Base-by-base conservation (phyloP, 2,888 invertebrate genomes). In the Doris montereyensis region DNA sequence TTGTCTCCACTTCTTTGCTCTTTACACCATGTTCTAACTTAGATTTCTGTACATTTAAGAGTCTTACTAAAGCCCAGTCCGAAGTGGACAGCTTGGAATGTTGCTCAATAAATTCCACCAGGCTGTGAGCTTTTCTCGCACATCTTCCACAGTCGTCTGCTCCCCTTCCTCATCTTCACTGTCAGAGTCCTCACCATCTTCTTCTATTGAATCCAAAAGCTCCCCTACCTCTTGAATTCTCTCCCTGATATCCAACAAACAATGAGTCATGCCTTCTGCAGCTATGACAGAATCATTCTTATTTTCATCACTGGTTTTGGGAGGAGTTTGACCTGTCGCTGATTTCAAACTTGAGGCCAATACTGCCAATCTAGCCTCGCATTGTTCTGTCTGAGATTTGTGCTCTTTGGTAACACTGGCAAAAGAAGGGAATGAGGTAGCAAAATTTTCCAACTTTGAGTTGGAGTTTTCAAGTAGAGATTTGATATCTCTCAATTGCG, bases 51-150 rank as follows among this genome's bases (percentile, higher is more conserved):
- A 84, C 83, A 28, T 82, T 82, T 67, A 88, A 82, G 35, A 86
- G 84, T 57, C 86, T 85, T 76, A 87, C 81, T 77, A 87, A 81
- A 52, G 86, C 83, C 86, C 87, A 88, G 77, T 88, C 88, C 78
- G 83, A 83, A 57, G 84, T 82, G 30, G 85, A 83, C 71, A 88
- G 81, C 67, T 81, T 85, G 68, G 87, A 85, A 74, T 86, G 83
- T 70, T 87, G 85, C 58, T 84, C 82, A 10, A 88, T 82, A 82
- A 82, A 88, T 60, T 86, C 85, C 32, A 84, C 83, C 62, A 88
- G 80, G 21, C 84, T 79, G 83, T 81, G 1, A 88, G 77, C 79
- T 85, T 87, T 62, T 85, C 86, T 28, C 87, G 84, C 72, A 88
- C 82, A 35, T 80, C 81, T 70, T 86, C 86, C 52, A 87, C 77